Percentiles rank a stretch among this genome's conserved stretches.
Evolutionary conservation across 2,888 invertebrate species (phyloP).

Genomic region (Yponomeuta cagnagella): DNA sequence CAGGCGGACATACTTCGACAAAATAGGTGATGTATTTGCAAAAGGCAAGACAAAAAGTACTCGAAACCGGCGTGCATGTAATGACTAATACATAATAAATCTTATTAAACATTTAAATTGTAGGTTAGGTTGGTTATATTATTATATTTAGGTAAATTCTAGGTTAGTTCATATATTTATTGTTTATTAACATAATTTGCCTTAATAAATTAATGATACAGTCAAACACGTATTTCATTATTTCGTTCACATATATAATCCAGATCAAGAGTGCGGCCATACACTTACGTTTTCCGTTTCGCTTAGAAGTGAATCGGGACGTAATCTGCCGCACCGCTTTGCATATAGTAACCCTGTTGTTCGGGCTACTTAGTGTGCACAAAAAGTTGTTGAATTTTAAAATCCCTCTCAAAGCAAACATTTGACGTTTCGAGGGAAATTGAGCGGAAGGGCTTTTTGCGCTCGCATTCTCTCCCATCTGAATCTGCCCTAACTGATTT

Average conservation of each 20-base stretch:
- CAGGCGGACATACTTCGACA: too few relatives aligned
- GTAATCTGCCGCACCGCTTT: constrained; percentile 41
- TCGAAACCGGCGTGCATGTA: too few relatives aligned
- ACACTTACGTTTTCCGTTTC: constrained; percentile 35
- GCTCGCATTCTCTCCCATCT: constrained; percentile 16
- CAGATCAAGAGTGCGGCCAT: not conserved
- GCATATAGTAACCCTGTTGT: constrained; percentile 61
- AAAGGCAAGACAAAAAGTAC: too few relatives aligned
- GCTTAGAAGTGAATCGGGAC: constrained; percentile 31
- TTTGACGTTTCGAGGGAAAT: constrained; percentile 69
- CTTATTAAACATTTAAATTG: too few relatives aligned
- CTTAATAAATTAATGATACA: too few relatives aligned
- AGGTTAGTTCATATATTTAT: too few relatives aligned
- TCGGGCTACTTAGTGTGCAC: constrained; percentile 41
- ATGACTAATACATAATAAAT: too few relatives aligned
- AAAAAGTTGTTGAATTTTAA: constrained; percentile 74
- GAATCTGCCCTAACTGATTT: constrained; percentile 13
- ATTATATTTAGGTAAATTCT: too few relatives aligned
- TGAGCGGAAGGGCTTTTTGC: constrained; percentile 59
- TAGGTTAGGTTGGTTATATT: too few relatives aligned
- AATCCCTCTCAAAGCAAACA: constrained; percentile 68
- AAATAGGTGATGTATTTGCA: too few relatives aligned
- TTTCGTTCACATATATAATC: not conserved
- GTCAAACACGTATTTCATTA: too few relatives aligned
- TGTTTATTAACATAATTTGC: too few relatives aligned